A percentile compares a stretch with the other conserved stretches of the same genome.
Evolutionary conservation across 2,797 vertebrate genomes (phyloP).

Genomic region (Phaenicophaeus curvirostris): DNA sequence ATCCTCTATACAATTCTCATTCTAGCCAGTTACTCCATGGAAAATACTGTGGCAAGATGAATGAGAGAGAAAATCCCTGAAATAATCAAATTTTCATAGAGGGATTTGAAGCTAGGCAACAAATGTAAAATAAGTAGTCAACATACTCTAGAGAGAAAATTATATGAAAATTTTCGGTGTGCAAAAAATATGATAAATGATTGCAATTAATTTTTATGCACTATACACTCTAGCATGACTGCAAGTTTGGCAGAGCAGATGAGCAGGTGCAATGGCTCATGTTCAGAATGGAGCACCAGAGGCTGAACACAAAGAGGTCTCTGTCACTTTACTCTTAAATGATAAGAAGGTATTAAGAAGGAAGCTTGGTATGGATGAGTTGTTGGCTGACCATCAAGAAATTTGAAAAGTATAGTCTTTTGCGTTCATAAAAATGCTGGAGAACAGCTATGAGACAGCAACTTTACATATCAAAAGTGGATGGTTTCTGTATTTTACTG

Average conservation of each 20-base stretch:
- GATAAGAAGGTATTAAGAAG: not conserved
- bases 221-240: not conserved
- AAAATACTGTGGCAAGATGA: not conserved
- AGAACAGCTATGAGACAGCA: not conserved
- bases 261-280: not conserved
- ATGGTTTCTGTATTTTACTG: not conserved
- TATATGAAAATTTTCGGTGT: not conserved
- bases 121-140: not conserved
- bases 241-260: not conserved
- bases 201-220: not conserved
- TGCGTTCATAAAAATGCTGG: not conserved
- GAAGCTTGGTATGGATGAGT: not conserved
- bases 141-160: not conserved
- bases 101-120: not conserved
- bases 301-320: not conserved
- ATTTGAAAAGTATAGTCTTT: not conserved
- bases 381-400: not conserved
- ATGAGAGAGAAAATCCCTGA: not conserved
- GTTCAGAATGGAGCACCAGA: not conserved
- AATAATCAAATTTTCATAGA: not conserved
- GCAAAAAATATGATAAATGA: not conserved
- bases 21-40: not conserved
- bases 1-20: not conserved
- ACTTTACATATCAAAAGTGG: not conserved
- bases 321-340: not conserved